phyloP scores from a whole-genome alignment of 2,888 invertebrate genomes.

The Timandra comae region DNA sequence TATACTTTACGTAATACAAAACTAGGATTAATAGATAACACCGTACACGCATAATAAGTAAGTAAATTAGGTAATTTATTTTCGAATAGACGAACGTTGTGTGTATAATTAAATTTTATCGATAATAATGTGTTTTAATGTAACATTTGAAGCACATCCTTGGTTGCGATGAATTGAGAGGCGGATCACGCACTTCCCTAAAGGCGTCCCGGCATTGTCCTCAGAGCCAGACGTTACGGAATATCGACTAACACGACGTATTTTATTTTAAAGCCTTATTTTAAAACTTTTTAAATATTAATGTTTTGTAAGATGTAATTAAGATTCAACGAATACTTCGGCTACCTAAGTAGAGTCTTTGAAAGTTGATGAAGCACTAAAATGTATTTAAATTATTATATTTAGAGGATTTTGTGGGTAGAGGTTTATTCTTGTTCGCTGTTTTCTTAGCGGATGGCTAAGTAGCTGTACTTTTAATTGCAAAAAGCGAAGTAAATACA shows the following conservation, averaged over 20 bases:
- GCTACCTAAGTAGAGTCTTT: too few species aligned
- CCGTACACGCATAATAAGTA: background rate
- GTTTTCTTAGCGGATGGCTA: too few species aligned
- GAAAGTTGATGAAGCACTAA: too few species aligned
- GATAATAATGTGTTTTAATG: constrained; percentile 16
- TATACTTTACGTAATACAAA: too few species aligned
- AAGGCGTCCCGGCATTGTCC: constrained; percentile 58
- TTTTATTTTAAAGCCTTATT: constrained; percentile 3
- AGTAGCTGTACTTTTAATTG: too few species aligned
- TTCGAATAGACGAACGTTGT: constrained; percentile 11
- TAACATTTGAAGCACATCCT: constrained; percentile 12
- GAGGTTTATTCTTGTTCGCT: too few species aligned
- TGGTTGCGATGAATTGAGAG: constrained; percentile 32
- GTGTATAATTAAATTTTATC: constrained; percentile 14
- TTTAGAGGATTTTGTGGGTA: too few species aligned
- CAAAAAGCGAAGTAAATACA: too few species aligned
- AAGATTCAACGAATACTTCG: constrained; percentile 17
- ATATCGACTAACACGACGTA: constrained; percentile 25
- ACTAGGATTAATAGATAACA: too few species aligned
- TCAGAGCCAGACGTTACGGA: constrained; percentile 35
- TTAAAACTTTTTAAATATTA: constrained; percentile 20
- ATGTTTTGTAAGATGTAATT: constrained; percentile 23
- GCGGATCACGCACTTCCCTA: constrained; percentile 71
- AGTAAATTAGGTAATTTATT: constrained; percentile 10
- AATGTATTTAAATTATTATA: too few species aligned